Conservation (phyloP, 2,113 vertebrate genomes). For the Melospiza georgiana region DNA sequence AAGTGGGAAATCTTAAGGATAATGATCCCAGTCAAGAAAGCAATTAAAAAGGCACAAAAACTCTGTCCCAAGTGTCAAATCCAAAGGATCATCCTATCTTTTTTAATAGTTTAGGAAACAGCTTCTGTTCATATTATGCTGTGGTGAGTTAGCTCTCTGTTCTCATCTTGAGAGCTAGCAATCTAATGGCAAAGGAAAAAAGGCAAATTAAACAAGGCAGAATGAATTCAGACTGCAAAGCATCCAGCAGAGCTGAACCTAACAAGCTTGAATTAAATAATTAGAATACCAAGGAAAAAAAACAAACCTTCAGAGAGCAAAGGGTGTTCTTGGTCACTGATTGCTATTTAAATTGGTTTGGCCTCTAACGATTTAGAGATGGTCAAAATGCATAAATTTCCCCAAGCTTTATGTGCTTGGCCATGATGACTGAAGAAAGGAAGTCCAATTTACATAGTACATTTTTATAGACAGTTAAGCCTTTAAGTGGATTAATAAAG, state of each 20-base stretch:
- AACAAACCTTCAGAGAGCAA: constrained; percentile 41
- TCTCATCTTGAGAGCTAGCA: neutral
- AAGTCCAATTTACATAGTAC: constrained; percentile 21
- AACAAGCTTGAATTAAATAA: constrained; percentile 58
- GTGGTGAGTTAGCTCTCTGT: neutral
- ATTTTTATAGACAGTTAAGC: constrained; percentile 27
- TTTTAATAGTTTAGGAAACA: constrained; percentile 1
- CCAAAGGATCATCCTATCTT: neutral
- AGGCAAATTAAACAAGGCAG: constrained; percentile 42
- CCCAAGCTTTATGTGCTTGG: neutral
- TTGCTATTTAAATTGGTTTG: constrained; percentile 64
- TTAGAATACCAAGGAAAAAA: constrained; percentile 31
- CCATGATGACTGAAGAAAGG: neutral
- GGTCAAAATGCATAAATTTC: constrained; percentile 53
- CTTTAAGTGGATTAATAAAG: constrained; percentile 43
- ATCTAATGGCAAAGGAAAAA: constrained; percentile 10
- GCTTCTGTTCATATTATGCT: neutral
- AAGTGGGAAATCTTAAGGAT: neutral
- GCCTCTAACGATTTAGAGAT: constrained; percentile 43
- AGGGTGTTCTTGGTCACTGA: constrained; percentile 66
- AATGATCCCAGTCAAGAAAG: neutral
- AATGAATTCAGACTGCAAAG: constrained; percentile 26
- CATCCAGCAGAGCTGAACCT: constrained; percentile 33
- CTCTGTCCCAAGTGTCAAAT: neutral
- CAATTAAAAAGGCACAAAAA: neutral